These are phyloP conservation scores for Cephalopterus ornatus DNA, from an alignment of 2,113 vertebrate genomes.

Conservation along the genomic window DNA sequence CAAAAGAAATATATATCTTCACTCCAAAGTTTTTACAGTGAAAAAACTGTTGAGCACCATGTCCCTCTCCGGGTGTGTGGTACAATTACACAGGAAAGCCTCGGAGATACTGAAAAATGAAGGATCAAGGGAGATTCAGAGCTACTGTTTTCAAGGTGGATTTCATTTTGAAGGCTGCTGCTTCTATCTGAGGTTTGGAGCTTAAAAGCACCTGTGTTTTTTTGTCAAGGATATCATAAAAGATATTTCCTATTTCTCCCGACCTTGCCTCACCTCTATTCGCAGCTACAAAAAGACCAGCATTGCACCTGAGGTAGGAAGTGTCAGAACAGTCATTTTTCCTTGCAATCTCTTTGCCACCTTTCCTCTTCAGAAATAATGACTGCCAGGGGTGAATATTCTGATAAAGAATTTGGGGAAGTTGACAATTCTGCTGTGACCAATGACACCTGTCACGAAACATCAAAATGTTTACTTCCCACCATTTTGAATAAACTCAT, in stretches of 20 bases:
- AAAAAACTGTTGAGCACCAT: not conserved
- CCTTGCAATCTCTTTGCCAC: not conserved
- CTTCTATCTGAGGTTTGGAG: not conserved
- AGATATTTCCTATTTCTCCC: not conserved
- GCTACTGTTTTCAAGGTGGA: not conserved
- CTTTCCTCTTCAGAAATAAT: not conserved
- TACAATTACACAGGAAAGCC: not conserved
- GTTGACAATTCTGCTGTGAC: not conserved
- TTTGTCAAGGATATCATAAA: not conserved
- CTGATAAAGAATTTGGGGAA: not conserved
- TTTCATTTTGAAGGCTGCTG: slow-evolving; percentile 3
- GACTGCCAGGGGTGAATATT: not conserved
- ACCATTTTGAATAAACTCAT: not conserved
- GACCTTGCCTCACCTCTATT: slow-evolving; percentile 5
- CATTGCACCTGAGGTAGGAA: not conserved
- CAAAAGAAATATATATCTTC: not conserved
- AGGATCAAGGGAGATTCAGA: not conserved
- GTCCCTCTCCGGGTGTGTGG: not conserved
- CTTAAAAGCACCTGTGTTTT: not conserved
- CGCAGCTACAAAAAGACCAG: not conserved
- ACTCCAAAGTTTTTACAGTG: not conserved
- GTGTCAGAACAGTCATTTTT: not conserved
- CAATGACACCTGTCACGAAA: rapidly evolving
- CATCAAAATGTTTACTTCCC: not conserved
- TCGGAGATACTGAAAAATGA: not conserved